Evolutionary conservation across 2,113 vertebrate genomes (phyloP), one percentile per base, ranked within the genome.

Genomic region (Eira barbara): DNA sequence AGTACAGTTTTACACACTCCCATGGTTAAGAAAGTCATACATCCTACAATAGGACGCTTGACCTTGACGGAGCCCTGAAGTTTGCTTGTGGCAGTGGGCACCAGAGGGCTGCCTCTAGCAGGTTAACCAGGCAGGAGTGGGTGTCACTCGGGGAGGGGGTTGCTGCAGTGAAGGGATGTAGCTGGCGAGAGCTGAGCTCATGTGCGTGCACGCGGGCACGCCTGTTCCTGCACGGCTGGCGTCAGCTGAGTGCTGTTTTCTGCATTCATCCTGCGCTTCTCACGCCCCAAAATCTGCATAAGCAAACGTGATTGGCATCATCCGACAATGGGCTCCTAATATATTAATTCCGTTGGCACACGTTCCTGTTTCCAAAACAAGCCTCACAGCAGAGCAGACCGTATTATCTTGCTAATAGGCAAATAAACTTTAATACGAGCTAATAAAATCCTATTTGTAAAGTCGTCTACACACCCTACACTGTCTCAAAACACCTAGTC

Each of bases 101-200:
- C 4, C 27, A 34, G 52, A 42, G 42, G 3, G 5, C 1, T 14
- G 18, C 20, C 74, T 23, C 36, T n/a, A 45, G 36, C 69, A 25
- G 67, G 20, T 42, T 23, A 11, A 14, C 9, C 52, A 67, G 27
- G 10, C 36, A 5, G 0, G 15, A 18, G 6, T 9, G 18, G 2
- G 9, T n/a, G 8, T 13, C 59, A 6, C 18, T 52, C 39, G 0
- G 6, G 7, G 13, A 15, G 25, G 5, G 13, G 31, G 36, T 4
- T 12, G 45, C 45, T 15, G 3, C 13, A 1, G 42, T 59, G 27
- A 65, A 27, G 6, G 7, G 57, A 71, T 27, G 45, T 4, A 9
- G 63, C 13, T 23, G 49, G 34, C 6, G 9, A 4, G 3, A 12
- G 42, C 0, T 4, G 31, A 71, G 39, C 12, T 1, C 0, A 0